A percentile compares a stretch with the other conserved stretches of the same genome.
phyloP scores from a whole-genome alignment of 37 sponge, comb jelly and placozoan species.

The Hormiphora californensis region DNA sequence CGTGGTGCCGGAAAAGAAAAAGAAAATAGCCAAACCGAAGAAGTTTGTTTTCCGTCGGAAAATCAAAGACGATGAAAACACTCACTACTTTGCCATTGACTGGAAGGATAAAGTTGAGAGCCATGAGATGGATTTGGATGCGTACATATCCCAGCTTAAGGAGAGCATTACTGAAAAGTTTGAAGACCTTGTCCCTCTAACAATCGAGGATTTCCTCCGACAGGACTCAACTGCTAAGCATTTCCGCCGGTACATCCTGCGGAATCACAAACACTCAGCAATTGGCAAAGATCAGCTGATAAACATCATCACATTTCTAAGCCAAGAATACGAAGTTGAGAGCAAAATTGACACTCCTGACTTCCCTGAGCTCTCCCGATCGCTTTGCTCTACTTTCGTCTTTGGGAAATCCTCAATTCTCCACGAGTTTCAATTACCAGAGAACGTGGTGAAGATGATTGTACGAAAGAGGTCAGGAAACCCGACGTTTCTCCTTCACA shows the following conservation, averaged over 20 bases:
- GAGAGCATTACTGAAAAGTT: background rate
- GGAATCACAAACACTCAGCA: background rate
- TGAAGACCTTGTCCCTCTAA: background rate
- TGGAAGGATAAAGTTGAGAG: background rate
- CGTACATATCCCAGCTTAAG: background rate
- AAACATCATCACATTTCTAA: constrained; percentile 14
- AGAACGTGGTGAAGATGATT: background rate
- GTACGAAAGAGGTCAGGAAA: background rate
- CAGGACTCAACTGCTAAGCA: background rate
- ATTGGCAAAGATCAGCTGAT: constrained; percentile 23
- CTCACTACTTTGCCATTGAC: background rate
- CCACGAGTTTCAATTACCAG: background rate
- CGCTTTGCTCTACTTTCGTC: background rate
- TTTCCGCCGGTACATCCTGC: background rate
- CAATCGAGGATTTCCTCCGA: constrained; percentile 8
- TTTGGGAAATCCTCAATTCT: constrained; percentile 14
- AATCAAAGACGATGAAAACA: no score
- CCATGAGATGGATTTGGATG: background rate
- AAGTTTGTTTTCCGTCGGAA: no score
- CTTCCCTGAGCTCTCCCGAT: background rate
- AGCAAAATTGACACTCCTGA: background rate
- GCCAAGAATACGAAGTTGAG: background rate
- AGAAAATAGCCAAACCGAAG: no score
- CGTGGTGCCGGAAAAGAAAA: background rate
- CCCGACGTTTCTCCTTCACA: background rate